These are phyloP conservation scores for Epiperipatus broadwayi DNA, from an alignment of 2,888 invertebrate genomes.

Conservation along the genomic window DNA sequence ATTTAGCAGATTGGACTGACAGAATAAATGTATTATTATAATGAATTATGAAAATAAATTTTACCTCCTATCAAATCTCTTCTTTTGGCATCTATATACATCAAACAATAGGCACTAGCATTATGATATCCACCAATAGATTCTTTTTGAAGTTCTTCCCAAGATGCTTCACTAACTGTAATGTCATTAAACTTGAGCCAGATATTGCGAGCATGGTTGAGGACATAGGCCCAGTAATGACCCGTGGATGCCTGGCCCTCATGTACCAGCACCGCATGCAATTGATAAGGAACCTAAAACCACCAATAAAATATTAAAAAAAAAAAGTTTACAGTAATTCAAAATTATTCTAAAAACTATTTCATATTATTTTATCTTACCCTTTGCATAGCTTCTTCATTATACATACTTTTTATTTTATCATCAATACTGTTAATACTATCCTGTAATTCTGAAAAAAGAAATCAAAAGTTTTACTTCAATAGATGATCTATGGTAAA, in stretches of 20 bases:
- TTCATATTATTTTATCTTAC: slow-evolving; percentile 18
- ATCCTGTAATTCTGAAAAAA: slow-evolving; percentile 25
- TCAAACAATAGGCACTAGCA: slow-evolving; percentile 32
- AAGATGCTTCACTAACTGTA: slow-evolving; percentile 29
- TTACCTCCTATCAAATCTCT: slow-evolving; percentile 20
- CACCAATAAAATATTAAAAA: slow-evolving; percentile 5
- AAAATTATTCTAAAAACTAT: not conserved
- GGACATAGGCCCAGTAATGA: slow-evolving; percentile 34
- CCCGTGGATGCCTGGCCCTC: slow-evolving; percentile 33
- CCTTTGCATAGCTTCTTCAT: slow-evolving; percentile 25
- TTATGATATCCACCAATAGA: slow-evolving; percentile 32
- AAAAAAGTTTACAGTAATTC: not conserved
- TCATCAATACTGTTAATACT: slow-evolving; percentile 24
- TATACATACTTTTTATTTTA: slow-evolving; percentile 26
- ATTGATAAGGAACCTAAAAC: slow-evolving; percentile 27
- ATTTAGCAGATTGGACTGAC: too few relatives aligned
- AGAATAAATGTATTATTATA: too few relatives aligned
- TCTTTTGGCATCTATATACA: slow-evolving; percentile 28
- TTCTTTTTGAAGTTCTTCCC: slow-evolving; percentile 31
- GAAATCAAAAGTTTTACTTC: too few relatives aligned
- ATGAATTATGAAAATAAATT: too few relatives aligned
- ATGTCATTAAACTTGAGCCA: slow-evolving; percentile 34
- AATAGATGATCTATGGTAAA: too few relatives aligned
- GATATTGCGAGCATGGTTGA: slow-evolving; percentile 22
- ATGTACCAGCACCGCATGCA: slow-evolving; percentile 33